A percentile compares a stretch with the other conserved stretches of the same genome.
phyloP scores from a whole-genome alignment of 2,797 vertebrate species.

The Loris lydekkerianus region DNA sequence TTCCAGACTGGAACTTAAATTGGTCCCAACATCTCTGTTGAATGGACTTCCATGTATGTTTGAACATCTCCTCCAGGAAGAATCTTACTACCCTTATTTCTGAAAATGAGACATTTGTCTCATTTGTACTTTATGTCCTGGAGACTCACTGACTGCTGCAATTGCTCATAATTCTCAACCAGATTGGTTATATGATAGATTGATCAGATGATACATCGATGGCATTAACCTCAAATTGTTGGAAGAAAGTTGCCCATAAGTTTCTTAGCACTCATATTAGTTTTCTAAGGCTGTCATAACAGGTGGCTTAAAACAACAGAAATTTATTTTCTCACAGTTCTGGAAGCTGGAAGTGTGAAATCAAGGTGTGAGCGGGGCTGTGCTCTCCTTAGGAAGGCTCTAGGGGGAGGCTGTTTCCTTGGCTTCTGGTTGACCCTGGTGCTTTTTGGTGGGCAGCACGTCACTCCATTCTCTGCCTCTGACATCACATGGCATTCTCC shows the following conservation, averaged over 20 bases:
- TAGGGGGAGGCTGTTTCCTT: too few species aligned
- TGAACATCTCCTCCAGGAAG: background rate
- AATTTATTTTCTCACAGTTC: background rate
- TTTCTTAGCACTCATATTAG: background rate
- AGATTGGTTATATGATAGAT: background rate
- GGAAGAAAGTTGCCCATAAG: background rate
- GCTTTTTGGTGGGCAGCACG: background rate
- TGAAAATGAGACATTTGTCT: background rate
- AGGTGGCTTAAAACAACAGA: background rate
- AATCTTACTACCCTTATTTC: background rate
- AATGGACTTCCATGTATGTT: background rate
- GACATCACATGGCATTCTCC: background rate
- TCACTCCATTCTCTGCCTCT: background rate
- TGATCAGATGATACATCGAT: background rate
- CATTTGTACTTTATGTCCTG: background rate
- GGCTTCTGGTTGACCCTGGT: background rate
- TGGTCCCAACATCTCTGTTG: background rate
- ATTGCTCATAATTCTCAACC: background rate
- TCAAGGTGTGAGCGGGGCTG: background rate
- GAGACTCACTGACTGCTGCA: background rate
- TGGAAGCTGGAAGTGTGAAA: background rate
- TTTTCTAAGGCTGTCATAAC: background rate
- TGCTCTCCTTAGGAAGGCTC: background rate
- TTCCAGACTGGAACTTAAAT: background rate
- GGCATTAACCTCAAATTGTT: background rate